These are phyloP conservation scores for Mus musculus DNA, from an alignment of 2,113 vertebrate genomes.

Conservation along the genomic window DNA sequence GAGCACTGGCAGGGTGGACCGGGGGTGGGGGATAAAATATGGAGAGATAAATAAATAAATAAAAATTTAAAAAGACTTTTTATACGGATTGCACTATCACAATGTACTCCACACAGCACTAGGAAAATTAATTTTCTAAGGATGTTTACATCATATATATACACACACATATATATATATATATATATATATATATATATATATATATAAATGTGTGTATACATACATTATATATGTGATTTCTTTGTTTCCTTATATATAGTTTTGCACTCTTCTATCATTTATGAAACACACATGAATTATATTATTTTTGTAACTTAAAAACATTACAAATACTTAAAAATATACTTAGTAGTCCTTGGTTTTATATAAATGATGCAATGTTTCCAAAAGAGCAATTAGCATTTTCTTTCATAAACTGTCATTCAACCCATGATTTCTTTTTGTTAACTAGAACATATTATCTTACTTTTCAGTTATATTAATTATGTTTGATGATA, in stretches of 20 bases:
- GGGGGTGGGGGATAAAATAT: too few species aligned
- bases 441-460: not conserved
- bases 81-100: too few species aligned
- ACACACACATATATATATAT: not conserved
- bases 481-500: not conserved
- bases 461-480: not conserved
- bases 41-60: too few species aligned
- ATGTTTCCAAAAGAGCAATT: not conserved
- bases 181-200: too few species aligned
- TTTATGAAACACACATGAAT: constrained; percentile 8
- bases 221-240: not conserved
- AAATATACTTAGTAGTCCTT: constrained; percentile 11
- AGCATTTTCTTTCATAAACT: not conserved
- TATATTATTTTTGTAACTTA: constrained; percentile 30
- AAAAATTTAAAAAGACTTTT: too few species aligned
- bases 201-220: not conserved
- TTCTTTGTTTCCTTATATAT: constrained; percentile 18
- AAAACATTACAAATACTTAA: constrained; percentile 35
- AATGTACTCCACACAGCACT: too few species aligned
- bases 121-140: too few species aligned
- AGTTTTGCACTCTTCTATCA: not conserved
- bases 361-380: constrained; percentile 23
- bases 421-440: not conserved
- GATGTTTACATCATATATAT: too few species aligned
- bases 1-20: too few species aligned